Evolutionary conservation across 2,113 vertebrate species (phyloP), one percentile per base, ranked within the genome.

Genomic region (Cebidichthys violaceus): DNA sequence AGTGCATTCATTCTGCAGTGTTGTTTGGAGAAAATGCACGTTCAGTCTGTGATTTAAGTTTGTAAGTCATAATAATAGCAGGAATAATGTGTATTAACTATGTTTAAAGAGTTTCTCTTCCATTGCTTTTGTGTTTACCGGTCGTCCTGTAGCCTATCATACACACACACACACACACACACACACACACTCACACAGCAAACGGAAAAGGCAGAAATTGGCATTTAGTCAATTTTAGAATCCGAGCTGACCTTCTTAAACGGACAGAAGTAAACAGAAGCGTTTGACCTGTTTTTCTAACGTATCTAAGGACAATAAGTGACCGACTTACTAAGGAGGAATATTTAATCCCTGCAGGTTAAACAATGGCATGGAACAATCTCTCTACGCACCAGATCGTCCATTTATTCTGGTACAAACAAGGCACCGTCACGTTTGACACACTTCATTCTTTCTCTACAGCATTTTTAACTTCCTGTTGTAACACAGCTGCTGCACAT

Each of bases 151-250:
- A 65, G 18, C n/a, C 22, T 20, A 47, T 54, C 59, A 6, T 37
- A 29, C 14, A 20, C 29, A 5, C 64, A 27, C 59, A 37, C 33
- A 61, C 41, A 24, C 24, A 54, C 61, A 41, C 60, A 45, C 11
- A 35, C 54, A 43, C 60, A 41, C 55, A 43, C 13, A n/a, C 57
- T 31, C 18, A 41, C 13, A 47, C 10, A 61, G 37, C 11, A 27
- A 64, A 68, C 54, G 50, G 87, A 93, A 86, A 94, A 92, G 91
- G 89, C 54, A 64, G 92, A 89, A 81, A 66, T 75, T 94, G 92
- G 90, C 91, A 82, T 5, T 1, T 15, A 33, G 41, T 89, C 91
- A 89, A 88, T 29, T 74, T 31, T 14, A 72, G 62, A 81, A 83
- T 88, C 65, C 76, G 33, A 10, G 43, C 62, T 91, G 89, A 93